phyloP scores from a whole-genome alignment of 1,140 invertebrate genomes.

The Tigriopus japonicus region DNA sequence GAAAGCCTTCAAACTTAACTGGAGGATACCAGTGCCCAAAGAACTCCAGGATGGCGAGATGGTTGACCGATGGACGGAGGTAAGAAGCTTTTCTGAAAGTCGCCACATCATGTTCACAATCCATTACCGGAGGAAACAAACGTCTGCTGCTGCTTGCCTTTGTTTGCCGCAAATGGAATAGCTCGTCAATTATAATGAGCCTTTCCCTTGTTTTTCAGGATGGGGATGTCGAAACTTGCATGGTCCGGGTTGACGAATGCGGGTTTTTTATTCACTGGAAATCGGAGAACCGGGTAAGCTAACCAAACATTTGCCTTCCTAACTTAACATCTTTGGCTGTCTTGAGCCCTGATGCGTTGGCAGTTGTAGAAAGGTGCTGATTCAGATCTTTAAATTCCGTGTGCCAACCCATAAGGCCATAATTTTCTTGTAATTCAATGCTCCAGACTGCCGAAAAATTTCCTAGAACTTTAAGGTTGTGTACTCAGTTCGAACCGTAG shows the following conservation, averaged over 20 bases:
- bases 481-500: too few species aligned
- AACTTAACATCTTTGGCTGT: too few species aligned
- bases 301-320: too few species aligned
- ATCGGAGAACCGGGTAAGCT: constrained; percentile 69
- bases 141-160: neutral
- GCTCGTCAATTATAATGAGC: neutral
- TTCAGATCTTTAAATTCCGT: neutral
- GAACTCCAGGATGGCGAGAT: constrained; percentile 55
- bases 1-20: constrained; percentile 96
- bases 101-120: neutral
- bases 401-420: neutral
- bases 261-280: constrained; percentile 99
- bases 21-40: constrained; percentile 81
- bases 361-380: too few species aligned
- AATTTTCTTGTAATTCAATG: neutral
- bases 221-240: constrained; percentile 65
- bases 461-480: neutral
- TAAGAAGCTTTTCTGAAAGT: constrained; percentile 22
- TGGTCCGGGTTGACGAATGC: constrained; percentile 91
- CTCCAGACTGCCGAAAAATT: neutral
- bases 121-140: neutral
- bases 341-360: too few species aligned
- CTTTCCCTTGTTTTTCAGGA: constrained; percentile 32
- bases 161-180: too few species aligned
- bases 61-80: constrained; percentile 92